Evolutionary conservation across 37 sponge, comb jelly and placozoan species (phyloP), one percentile per base, ranked within the genome.

Genomic region (Aphrocallistes beatrix): DNA sequence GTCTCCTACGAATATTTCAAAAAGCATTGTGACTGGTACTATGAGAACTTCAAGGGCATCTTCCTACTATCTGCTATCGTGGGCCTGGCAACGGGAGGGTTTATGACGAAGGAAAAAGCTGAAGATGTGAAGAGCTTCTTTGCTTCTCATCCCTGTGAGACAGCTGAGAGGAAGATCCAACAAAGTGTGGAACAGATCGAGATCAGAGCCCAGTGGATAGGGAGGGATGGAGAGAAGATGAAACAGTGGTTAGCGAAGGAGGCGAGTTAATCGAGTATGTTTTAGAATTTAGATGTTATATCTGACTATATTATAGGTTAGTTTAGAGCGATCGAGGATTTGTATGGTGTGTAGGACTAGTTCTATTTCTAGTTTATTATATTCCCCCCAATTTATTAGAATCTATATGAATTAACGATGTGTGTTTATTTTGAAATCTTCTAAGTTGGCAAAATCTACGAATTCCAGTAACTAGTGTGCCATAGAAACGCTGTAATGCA

Each of bases 121-220:
- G 49, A 28, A 17, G 91, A 89, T 42, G 42, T 90, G 1, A 60
- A 94, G 91, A 83, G 90, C 82, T 97, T 97, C 88, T 97, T 94
- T 89, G 83, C 75, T 19, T 85, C 81, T 0, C 88, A 97, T 50
- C 90, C 91, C 10, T 87, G 86, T 23, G 90, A 93, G 8, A 45
- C 85, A 13, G 94, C 94, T 16, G 93, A 91, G 37, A 38, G 97
- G 3, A 83, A 85, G 0, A 82, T 97, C 47, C 84, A 89, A 50
- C 97, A 97, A 84, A 85, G 89, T 39, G 51, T 88, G 37, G 96
- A 96, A 86, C 47, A 89, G 38, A 91, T 96, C 37, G 84, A 91
- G 37, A 85, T 89, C 49, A 89, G 92, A 28, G 84, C 93, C 25
- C 51, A 51, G 21, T 97, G 97, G 97, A 84, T 97, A 37, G 83